phyloP scores from a whole-genome alignment of 1,140 invertebrate species.

The Centruroides vittatus region DNA sequence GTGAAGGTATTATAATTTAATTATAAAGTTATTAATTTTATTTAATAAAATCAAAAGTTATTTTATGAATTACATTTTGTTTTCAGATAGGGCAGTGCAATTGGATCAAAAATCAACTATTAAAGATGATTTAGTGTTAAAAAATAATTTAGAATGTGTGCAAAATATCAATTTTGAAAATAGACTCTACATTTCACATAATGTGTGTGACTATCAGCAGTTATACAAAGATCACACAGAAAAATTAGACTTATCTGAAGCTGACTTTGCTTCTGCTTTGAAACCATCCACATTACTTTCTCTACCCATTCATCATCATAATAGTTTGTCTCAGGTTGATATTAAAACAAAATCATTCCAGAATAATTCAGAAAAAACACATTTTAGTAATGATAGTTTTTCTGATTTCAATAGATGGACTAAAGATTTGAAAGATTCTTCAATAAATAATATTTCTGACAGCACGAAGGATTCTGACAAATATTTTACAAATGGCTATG shows the following conservation, averaged over 20 bases:
- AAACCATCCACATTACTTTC: neutral
- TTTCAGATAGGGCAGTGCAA: too few species aligned
- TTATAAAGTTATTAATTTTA: too few species aligned
- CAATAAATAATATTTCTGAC: neutral
- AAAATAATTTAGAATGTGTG: too few species aligned
- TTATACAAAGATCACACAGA: slow-evolving; percentile 19
- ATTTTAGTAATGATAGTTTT: slow-evolving; percentile 3
- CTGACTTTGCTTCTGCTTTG: slow-evolving; percentile 21
- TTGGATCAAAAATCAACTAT: too few species aligned
- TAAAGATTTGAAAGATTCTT: slow-evolving; percentile 1
- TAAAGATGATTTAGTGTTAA: too few species aligned
- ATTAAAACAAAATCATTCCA: too few species aligned
- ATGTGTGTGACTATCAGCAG: slow-evolving; percentile 12
- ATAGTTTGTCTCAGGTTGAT: neutral
- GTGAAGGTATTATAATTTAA: slow-evolving; percentile 38
- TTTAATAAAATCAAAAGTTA: too few species aligned
- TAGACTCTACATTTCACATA: too few species aligned
- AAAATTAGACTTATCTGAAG: slow-evolving; percentile 23
- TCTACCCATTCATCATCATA: neutral
- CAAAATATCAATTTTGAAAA: too few species aligned
- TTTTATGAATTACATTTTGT: too few species aligned
- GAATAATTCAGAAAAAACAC: neutral
- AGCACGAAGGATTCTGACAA: neutral
- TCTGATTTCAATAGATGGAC: slow-evolving; percentile 1
- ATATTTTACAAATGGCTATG: slow-evolving; percentile 3